Base-by-base conservation (phyloP, 2,113 vertebrate species). In the Oryzias curvinotus region DNA sequence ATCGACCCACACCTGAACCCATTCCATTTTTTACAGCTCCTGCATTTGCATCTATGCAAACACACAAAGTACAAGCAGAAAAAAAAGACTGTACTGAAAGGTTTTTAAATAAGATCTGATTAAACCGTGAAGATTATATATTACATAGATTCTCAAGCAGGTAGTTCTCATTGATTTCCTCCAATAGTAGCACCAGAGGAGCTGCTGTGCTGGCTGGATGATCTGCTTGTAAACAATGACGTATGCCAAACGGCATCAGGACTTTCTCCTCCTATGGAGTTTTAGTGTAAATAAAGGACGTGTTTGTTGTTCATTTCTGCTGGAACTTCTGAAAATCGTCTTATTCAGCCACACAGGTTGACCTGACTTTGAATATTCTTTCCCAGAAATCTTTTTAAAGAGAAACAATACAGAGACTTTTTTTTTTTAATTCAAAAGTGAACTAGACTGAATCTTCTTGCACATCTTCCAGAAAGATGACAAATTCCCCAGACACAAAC, bases 1-100 rank as follows among this genome's bases (percentile, higher is more conserved):
- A 49, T 69, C 62, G 62, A 78, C 77, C 66, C 69, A 70, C 78
- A 84, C 78, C 73, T 83, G 75, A 71, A 57, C 67, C 30, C 47
- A 13, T 64, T 75, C 30, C 63, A 57, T 57, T 36, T 36, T 70
- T 54, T 50, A 44, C 56, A 12, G 57, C 67, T 42, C 3, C 52
- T 54, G 48, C 25, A n/a, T 4, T n/a, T 17, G 43, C 57, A 51
- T 66, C 47, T 36, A 51, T 68, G 50, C 5, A 48, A 36, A 49
- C 58, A 59, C 70, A 73, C 47, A 50, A 51, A 48, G 19, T 66
- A 56, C 36, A 66, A 65, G 48, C 21, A 43, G 23, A 19, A 57
- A 25, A 48, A 48, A 48, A 10, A 12, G 47, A 48, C 17, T 36
- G 2, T 36, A 12, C 36, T 13, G 36, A 1, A 36, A 36, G 8